Conservation (phyloP, 1,140 invertebrate genomes). For the Lepidurus couesii region DNA sequence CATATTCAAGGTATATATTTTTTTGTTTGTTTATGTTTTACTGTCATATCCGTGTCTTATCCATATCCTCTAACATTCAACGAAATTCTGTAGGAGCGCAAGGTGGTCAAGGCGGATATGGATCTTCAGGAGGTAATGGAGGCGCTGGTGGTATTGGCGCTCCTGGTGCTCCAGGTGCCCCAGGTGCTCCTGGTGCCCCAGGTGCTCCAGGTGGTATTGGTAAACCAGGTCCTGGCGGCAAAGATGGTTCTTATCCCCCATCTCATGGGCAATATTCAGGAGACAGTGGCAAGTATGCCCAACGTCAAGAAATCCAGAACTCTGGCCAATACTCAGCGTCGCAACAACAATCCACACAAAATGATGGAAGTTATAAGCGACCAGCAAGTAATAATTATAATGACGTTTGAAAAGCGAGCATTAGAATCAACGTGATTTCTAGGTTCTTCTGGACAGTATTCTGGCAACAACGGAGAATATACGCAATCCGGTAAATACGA, state of each 20-base stretch:
- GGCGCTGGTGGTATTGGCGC: slow-evolving; percentile 33
- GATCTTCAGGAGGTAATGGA: slow-evolving; percentile 33
- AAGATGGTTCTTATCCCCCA: slow-evolving; percentile 30
- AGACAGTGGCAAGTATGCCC: neutral
- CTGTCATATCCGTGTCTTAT: no score
- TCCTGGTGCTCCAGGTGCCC: slow-evolving; percentile 37
- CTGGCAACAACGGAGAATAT: neutral
- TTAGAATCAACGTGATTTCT: neutral
- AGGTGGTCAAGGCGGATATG: slow-evolving; percentile 32
- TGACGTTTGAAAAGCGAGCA: neutral
- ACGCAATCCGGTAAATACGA: neutral
- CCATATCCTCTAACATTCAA: no score
- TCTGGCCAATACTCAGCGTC: neutral
- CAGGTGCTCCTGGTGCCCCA: slow-evolving; percentile 36
- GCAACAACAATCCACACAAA: neutral
- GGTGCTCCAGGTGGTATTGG: slow-evolving; percentile 33
- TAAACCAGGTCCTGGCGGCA: slow-evolving; percentile 34
- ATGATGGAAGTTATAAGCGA: neutral
- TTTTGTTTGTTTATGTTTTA: no score
- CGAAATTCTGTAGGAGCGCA: slow-evolving; percentile 27
- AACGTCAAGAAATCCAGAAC: neutral
- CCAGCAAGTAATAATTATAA: neutral
- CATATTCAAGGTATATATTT: neutral
- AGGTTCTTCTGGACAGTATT: neutral
- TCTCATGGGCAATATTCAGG: neutral